Evolutionary conservation across 2,113 vertebrate genomes (phyloP).

Genomic region (Bubo bubo): DNA sequence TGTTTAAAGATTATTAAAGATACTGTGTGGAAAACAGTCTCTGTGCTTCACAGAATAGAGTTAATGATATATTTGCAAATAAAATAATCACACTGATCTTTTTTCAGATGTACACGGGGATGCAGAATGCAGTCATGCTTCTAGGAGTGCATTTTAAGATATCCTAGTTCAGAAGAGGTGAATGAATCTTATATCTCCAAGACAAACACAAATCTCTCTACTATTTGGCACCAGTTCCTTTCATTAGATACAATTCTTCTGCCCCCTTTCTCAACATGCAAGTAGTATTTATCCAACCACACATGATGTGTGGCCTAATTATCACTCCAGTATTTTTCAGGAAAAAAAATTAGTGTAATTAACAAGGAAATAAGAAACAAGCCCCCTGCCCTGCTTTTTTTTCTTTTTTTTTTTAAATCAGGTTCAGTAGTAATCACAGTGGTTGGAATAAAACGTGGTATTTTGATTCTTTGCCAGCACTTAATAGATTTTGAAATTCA

Average conservation of each 20-base stretch:
- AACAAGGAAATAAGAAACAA: constrained; percentile 12
- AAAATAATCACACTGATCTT: neutral
- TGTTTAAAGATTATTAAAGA: accelerated
- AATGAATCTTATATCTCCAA: neutral
- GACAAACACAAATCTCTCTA: neutral
- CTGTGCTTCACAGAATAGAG: neutral
- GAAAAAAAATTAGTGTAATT: neutral
- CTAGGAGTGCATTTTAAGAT: neutral
- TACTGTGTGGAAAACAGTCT: neutral
- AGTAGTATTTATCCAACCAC: constrained; percentile 27
- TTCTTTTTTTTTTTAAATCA: neutral
- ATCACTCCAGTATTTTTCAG: constrained; percentile 36
- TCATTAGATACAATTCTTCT: constrained; percentile 36
- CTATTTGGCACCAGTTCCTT: constrained; percentile 30
- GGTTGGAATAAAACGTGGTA: neutral
- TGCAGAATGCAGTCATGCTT: neutral
- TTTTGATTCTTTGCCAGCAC: neutral
- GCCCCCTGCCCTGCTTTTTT: neutral
- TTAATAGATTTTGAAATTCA: neutral
- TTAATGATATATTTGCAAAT: neutral
- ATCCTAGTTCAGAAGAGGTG: neutral
- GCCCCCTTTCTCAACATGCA: constrained; percentile 35
- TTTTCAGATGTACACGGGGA: accelerated
- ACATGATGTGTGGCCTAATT: constrained; percentile 39
- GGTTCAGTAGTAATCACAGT: constrained; percentile 13